A percentile compares a stretch with the other conserved stretches of the same genome.
Evolutionary conservation across 2,113 vertebrate species (phyloP).

Genomic region (Silurus meridionalis): DNA sequence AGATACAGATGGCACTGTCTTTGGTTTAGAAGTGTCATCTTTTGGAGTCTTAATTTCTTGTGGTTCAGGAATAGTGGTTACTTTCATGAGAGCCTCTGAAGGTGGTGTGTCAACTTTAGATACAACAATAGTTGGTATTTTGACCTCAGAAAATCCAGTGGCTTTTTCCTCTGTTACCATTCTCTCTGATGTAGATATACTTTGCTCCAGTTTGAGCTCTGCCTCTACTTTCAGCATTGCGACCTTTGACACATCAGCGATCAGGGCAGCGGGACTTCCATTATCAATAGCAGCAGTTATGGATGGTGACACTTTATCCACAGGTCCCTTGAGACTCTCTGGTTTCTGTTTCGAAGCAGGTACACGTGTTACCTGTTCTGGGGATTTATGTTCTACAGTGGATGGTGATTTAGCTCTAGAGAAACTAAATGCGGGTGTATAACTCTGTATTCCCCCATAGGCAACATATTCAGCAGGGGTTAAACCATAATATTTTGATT

Average conservation of each 20-base stretch:
- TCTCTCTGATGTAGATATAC: slow-evolving; percentile 35
- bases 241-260: slow-evolving; percentile 48
- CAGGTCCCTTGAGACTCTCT: slow-evolving; percentile 14
- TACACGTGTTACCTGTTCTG: slow-evolving; percentile 48
- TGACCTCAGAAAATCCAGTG: slow-evolving; percentile 48
- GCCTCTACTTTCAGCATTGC: slow-evolving; percentile 37
- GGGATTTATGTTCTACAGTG: slow-evolving; percentile 50
- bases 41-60: slow-evolving; percentile 43
- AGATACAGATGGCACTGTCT: slow-evolving; percentile 48
- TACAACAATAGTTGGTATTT: slow-evolving; percentile 52
- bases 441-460: slow-evolving; percentile 70
- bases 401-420: slow-evolving; percentile 33
- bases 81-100: slow-evolving; percentile 29
- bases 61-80: slow-evolving; percentile 34
- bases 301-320: slow-evolving; percentile 26
- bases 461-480: slow-evolving; percentile 73
- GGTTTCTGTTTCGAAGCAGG: slow-evolving; percentile 34
- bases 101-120: slow-evolving; percentile 42
- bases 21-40: slow-evolving; percentile 55
- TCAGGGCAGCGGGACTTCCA: slow-evolving; percentile 59
- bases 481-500: slow-evolving; percentile 69
- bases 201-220: slow-evolving; percentile 24
- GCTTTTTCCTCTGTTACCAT: slow-evolving; percentile 25
- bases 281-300: slow-evolving; percentile 25
- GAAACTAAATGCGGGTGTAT: slow-evolving; percentile 65